Evolutionary conservation across 2,113 vertebrate genomes (phyloP).

Genomic region (Sminthopsis crassicaudata): DNA sequence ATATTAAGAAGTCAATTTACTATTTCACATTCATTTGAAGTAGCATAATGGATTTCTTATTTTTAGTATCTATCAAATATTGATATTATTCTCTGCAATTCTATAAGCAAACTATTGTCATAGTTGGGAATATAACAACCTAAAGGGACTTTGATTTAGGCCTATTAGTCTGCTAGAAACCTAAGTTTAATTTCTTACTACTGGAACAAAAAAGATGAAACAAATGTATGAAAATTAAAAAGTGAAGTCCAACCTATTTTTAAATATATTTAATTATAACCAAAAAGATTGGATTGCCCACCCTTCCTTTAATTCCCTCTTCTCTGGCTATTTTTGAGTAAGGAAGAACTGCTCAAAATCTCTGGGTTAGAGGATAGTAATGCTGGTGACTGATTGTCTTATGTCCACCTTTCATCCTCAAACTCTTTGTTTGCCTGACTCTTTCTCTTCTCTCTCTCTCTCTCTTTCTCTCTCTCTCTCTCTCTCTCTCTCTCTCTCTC

Average conservation of each 20-base stretch:
- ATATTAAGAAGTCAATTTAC: slow-evolving; percentile 59
- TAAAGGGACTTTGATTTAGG: not conserved
- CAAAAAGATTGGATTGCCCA: not conserved
- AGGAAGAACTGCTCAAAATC: not conserved
- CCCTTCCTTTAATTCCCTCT: not conserved
- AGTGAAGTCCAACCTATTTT: not conserved
- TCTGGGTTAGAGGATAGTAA: not conserved
- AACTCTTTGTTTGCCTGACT: not conserved
- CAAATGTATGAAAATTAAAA: not conserved
- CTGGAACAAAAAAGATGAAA: not conserved
- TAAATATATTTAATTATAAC: not conserved
- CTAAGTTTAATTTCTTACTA: not conserved
- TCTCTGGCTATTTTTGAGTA: not conserved
- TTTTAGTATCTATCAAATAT: slow-evolving; percentile 53
- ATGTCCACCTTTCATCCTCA: not conserved
- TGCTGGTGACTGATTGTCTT: not conserved
- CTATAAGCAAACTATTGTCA: slow-evolving; percentile 42
- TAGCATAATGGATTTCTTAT: slow-evolving; percentile 56
- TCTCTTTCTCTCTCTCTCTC: too few species aligned
- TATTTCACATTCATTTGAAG: slow-evolving; percentile 51
- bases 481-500: too few species aligned
- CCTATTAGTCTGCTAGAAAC: not conserved
- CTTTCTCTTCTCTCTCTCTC: too few species aligned
- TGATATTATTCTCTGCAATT: slow-evolving; percentile 41
- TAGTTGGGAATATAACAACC: slow-evolving; percentile 28